These are phyloP conservation scores for Timandra comae DNA, from an alignment of 2,888 invertebrate genomes.

Conservation along the genomic window DNA sequence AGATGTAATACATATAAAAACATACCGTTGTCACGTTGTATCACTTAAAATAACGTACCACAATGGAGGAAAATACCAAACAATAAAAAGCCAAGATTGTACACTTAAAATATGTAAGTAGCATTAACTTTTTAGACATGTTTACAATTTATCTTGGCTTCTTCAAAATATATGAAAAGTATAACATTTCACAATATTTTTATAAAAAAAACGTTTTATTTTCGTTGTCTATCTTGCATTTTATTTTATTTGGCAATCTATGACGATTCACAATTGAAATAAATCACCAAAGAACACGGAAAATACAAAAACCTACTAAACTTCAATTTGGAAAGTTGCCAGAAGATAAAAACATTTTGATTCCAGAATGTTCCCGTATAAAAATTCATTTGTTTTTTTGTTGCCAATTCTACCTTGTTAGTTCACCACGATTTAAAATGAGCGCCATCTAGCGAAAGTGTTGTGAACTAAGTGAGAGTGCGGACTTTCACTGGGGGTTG, in stretches of 20 bases:
- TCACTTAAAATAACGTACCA: too few relatives aligned
- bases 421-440: neutral
- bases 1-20: too few relatives aligned
- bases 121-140: too few relatives aligned
- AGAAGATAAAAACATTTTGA: slow-evolving; percentile 11
- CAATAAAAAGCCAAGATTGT: too few relatives aligned
- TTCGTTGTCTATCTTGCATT: too few relatives aligned
- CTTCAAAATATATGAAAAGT: too few relatives aligned
- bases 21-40: too few relatives aligned
- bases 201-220: too few relatives aligned
- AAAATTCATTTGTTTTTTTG: slow-evolving; percentile 4
- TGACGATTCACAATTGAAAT: slow-evolving; percentile 2
- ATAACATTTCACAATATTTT: too few relatives aligned
- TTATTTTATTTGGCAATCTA: slow-evolving; percentile 6
- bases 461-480: neutral
- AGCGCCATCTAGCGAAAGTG: slow-evolving; percentile 9
- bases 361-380: neutral
- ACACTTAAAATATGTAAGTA: too few relatives aligned
- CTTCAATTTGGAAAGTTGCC: slow-evolving; percentile 11
- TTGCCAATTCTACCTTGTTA: neutral
- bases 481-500: neutral
- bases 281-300: slow-evolving; percentile 2
- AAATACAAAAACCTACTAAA: slow-evolving; percentile 1
- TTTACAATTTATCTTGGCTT: too few relatives aligned
- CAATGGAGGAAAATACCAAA: too few relatives aligned